phyloP scores from a whole-genome alignment of 2,113 vertebrate species.

The Pangasianodon hypophthalmus region DNA sequence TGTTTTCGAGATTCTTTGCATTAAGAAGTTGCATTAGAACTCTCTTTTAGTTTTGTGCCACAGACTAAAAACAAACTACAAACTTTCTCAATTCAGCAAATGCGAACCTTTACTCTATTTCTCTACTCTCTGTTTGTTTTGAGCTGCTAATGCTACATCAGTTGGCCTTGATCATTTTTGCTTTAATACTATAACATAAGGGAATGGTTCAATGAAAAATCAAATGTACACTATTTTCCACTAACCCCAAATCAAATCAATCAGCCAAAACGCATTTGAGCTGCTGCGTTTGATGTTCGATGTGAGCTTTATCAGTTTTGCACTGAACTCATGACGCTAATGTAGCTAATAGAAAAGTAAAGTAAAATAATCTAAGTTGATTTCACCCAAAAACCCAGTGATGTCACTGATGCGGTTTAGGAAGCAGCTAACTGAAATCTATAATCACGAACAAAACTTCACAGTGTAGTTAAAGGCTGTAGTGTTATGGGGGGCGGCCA shows the following conservation, averaged over 20 bases:
- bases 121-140: background rate
- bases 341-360: background rate
- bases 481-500: background rate
- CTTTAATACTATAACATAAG: background rate
- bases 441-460: background rate
- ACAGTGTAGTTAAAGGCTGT: background rate
- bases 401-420: background rate
- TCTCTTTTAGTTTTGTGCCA: background rate
- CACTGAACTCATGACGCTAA: background rate
- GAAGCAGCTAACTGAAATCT: background rate
- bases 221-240: background rate
- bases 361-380: too few relatives aligned
- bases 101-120: background rate
- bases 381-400: background rate
- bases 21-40: background rate
- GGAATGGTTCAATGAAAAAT: background rate
- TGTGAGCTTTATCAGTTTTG: background rate
- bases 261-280: background rate
- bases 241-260: background rate
- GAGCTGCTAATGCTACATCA: background rate
- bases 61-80: background rate
- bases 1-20: background rate
- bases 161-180: background rate
- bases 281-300: background rate
- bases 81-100: background rate